These are phyloP conservation scores for Anodontia alba DNA, from an alignment of 2,888 invertebrate species.

Conservation along the genomic window DNA sequence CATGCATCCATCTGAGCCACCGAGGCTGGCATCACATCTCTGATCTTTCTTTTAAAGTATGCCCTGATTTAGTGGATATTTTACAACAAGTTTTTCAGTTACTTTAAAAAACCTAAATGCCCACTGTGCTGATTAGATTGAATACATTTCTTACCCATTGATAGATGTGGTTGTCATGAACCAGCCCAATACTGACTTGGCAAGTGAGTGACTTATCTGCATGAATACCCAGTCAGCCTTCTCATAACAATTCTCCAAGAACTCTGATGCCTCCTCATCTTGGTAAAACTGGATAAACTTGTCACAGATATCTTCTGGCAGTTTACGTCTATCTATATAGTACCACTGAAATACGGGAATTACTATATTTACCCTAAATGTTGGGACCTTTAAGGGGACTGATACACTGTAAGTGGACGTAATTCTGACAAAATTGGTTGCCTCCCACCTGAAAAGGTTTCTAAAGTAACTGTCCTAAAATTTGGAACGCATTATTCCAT, in stretches of 20 bases:
- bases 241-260: slow-evolving; percentile 90
- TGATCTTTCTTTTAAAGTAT: too few relatives aligned
- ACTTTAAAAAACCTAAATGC: too few relatives aligned
- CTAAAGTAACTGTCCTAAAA: too few relatives aligned
- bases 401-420: neutral
- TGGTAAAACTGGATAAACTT: slow-evolving; percentile 83
- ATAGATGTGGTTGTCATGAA: slow-evolving; percentile 98
- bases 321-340: slow-evolving; percentile 64
- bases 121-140: too few relatives aligned
- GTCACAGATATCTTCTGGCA: slow-evolving; percentile 72
- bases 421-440: too few relatives aligned
- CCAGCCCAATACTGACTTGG: slow-evolving; percentile 92
- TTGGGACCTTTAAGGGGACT: neutral
- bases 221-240: slow-evolving; percentile 94
- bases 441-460: too few relatives aligned
- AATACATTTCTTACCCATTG: slow-evolving; percentile 95
- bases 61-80: too few relatives aligned
- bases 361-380: too few relatives aligned
- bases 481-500: too few relatives aligned
- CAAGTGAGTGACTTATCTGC: slow-evolving; percentile 95
- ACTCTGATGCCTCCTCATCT: slow-evolving; percentile 91
- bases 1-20: too few relatives aligned
- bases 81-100: too few relatives aligned
- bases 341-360: slow-evolving; percentile 82
- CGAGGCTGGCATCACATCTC: too few relatives aligned